Percentiles rank a stretch among this genome's conserved stretches.
Evolutionary conservation across 2,113 vertebrate species (phyloP).

Genomic region (Illadopsis cleaveri): DNA sequence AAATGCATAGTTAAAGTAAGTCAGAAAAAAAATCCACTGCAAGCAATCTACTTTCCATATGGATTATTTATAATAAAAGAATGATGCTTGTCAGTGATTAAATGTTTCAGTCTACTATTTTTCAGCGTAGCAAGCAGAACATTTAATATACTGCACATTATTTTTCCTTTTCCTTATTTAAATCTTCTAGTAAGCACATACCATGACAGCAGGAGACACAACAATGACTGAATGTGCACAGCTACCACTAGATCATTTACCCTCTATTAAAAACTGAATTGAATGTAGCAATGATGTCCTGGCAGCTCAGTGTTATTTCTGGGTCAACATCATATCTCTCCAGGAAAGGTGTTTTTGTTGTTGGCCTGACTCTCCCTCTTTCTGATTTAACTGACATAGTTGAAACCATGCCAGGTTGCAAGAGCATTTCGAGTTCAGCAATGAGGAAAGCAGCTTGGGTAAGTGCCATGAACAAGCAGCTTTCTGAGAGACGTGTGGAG

Average conservation of each 20-base stretch:
- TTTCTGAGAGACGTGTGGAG: slow-evolving; percentile 52
- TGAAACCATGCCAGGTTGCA: slow-evolving; percentile 75
- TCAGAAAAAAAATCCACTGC: neutral
- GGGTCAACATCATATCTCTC: slow-evolving; percentile 63
- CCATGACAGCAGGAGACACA: neutral
- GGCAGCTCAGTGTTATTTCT: slow-evolving; percentile 45
- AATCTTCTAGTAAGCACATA: slow-evolving; percentile 11
- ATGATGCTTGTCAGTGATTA: slow-evolving; percentile 6
- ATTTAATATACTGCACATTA: neutral
- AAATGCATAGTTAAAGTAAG: neutral
- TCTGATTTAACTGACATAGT: slow-evolving; percentile 75
- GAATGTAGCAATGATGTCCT: slow-evolving; percentile 20
- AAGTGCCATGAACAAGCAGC: slow-evolving; percentile 60
- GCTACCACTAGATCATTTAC: slow-evolving; percentile 14
- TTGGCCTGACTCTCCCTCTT: slow-evolving; percentile 61
- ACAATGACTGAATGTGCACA: neutral
- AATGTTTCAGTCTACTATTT: neutral
- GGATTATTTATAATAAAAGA: slow-evolving; percentile 10
- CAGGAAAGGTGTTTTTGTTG: slow-evolving; percentile 69
- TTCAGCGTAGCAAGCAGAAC: neutral
- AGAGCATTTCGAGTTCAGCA: slow-evolving; percentile 73
- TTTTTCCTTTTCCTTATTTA: slow-evolving; percentile 10
- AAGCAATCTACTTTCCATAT: neutral
- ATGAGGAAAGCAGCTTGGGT: slow-evolving; percentile 65
- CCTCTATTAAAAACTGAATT: slow-evolving; percentile 51